Conservation (phyloP, 2,113 vertebrate genomes). For the Zosterops pallidus region DNA sequence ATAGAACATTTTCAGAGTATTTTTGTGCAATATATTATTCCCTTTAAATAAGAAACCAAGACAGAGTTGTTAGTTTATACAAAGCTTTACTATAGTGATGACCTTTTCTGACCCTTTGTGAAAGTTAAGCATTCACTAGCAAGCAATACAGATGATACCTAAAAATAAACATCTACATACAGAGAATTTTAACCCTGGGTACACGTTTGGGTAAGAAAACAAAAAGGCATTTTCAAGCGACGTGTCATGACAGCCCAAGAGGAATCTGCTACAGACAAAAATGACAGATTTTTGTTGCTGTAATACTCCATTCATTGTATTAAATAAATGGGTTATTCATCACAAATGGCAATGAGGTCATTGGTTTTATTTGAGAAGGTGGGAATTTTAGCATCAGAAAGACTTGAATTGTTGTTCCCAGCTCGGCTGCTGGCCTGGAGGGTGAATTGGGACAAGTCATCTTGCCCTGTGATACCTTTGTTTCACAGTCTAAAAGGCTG, state of each 20-base stretch:
- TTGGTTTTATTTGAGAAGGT: not conserved
- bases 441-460: not conserved
- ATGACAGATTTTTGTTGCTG: not conserved
- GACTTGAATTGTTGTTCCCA: not conserved
- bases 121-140: constrained; percentile 49
- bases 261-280: constrained; percentile 6
- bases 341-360: not conserved
- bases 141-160: constrained; percentile 20
- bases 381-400: constrained; percentile 4
- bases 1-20: not conserved
- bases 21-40: constrained; percentile 14
- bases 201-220: not conserved
- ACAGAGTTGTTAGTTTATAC: constrained; percentile 21
- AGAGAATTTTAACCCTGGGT: constrained; percentile 48
- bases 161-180: constrained; percentile 63
- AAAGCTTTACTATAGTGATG: constrained; percentile 35
- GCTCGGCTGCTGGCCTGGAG: not conserved
- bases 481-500: not conserved
- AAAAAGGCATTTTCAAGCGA: constrained; percentile 16
- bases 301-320: not conserved
- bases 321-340: not conserved
- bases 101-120: constrained; percentile 10
- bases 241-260: not conserved
- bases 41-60: constrained; percentile 39
- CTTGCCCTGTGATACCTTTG: not conserved